Evolutionary conservation across 2,113 vertebrate genomes (phyloP).

Genomic region (Carassius gibelio): DNA sequence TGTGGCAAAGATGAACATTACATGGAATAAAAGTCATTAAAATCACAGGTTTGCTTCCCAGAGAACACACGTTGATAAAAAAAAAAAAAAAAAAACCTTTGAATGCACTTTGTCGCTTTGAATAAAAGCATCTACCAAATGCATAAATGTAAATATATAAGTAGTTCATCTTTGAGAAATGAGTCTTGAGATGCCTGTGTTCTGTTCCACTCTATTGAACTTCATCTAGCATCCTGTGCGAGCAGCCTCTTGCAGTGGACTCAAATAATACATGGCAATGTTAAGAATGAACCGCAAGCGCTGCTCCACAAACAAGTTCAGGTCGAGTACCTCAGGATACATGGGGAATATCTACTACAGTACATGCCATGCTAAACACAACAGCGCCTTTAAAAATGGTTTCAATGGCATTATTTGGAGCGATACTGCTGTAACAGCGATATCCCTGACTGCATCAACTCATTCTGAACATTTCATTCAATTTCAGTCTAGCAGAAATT

Average conservation of each 20-base stretch:
- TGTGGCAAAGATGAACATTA: not conserved
- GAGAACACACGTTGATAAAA: not conserved
- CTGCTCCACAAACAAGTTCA: not conserved
- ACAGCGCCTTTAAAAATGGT: not conserved
- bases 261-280: not conserved
- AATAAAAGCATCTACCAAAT: not conserved
- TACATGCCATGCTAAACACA: not conserved
- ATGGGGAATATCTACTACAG: not conserved
- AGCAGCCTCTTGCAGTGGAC: not conserved
- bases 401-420: constrained; percentile 10
- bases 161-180: not conserved
- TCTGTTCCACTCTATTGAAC: not conserved
- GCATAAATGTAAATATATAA: not conserved
- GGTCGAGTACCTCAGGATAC: not conserved
- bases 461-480: constrained; percentile 21
- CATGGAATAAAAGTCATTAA: not conserved
- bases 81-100: not conserved
- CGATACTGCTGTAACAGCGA: not conserved
- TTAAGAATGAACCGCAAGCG: not conserved
- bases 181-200: not conserved
- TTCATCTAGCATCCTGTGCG: not conserved
- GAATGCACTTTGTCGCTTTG: not conserved
- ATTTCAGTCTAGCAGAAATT: constrained; percentile 1
- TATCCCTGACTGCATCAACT: not conserved
- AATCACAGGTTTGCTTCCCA: not conserved